Evolutionary conservation across 1,140 invertebrate species (phyloP).

Genomic region (Glossosoma conforme): DNA sequence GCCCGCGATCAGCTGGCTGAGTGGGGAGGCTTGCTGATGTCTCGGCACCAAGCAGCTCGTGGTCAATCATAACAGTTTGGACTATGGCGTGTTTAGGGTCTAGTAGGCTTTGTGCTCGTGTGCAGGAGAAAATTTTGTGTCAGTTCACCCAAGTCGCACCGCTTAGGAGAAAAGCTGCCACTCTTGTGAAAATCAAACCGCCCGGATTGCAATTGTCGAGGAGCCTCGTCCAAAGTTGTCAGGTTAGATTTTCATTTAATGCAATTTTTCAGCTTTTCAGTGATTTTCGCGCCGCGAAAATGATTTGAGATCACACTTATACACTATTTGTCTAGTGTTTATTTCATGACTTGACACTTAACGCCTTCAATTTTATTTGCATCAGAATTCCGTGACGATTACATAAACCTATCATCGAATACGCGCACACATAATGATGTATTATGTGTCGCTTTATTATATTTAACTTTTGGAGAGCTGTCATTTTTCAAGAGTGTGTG

Average conservation of each 20-base stretch:
- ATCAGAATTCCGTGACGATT: constrained; percentile 6
- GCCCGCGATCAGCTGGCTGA: constrained; percentile 49
- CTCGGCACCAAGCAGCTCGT: constrained; percentile 3
- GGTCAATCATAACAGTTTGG: constrained; percentile 60
- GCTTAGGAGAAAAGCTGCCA: constrained; percentile 56
- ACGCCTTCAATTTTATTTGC: background rate
- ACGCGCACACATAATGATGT: background rate
- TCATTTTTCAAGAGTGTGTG: constrained; percentile 5
- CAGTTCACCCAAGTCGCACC: constrained; percentile 60
- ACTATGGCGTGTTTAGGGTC: constrained; percentile 73
- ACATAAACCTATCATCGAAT: constrained; percentile 17
- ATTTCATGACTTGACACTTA: constrained; percentile 9
- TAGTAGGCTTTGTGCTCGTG: constrained; percentile 70
- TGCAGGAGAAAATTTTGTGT: constrained; percentile 68
- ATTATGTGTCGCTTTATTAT: background rate
- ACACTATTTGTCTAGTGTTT: constrained; percentile 8
- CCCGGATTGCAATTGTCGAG: constrained; percentile 50
- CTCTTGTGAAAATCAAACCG: constrained; percentile 56
- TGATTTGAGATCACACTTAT: no score
- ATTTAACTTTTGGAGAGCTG: constrained; percentile 5
- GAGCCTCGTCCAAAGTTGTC: constrained; percentile 51
- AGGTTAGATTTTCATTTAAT: constrained; percentile 40
- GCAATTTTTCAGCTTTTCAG: constrained; percentile 13
- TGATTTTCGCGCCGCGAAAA: constrained; percentile 7
- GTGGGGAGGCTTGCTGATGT: constrained; percentile 45